Percentiles rank a stretch among this genome's conserved stretches.
phyloP scores from a whole-genome alignment of 2,113 vertebrate genomes.

The Alligator sinensis region DNA sequence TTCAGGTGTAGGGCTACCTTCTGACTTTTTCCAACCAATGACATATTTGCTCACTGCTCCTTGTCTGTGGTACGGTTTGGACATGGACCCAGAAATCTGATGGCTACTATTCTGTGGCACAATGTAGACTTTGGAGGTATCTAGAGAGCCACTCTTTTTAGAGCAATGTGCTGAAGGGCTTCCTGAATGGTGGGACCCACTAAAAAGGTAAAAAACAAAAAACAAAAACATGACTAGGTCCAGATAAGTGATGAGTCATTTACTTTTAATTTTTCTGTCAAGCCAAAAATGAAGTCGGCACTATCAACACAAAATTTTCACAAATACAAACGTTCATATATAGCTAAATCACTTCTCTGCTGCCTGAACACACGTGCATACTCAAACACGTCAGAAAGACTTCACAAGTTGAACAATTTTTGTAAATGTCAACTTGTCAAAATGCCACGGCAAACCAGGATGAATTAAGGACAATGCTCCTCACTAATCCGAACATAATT shows the following conservation, averaged over 20 bases:
- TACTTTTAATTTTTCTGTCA: not conserved
- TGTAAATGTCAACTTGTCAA: not conserved
- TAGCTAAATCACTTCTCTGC: not conserved
- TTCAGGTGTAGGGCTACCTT: slow-evolving; percentile 86
- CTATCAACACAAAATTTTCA: not conserved
- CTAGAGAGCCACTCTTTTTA: slow-evolving; percentile 87
- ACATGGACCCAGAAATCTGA: slow-evolving; percentile 79
- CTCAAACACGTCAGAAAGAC: not conserved
- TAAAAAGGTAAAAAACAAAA: slow-evolving; percentile 67
- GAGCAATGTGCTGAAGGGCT: slow-evolving; percentile 90
- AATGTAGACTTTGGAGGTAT: slow-evolving; percentile 93
- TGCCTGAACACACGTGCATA: not conserved
- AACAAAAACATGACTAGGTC: slow-evolving; percentile 40
- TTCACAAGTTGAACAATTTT: not conserved
- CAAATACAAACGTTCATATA: not conserved
- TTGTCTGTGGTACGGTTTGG: slow-evolving; percentile 86
- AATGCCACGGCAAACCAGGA: not conserved
- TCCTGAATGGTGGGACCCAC: slow-evolving; percentile 93
- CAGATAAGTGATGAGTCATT: not conserved
- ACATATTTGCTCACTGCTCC: slow-evolving; percentile 82
- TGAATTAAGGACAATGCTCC: not conserved
- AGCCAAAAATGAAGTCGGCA: slow-evolving; percentile 8
- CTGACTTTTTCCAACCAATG: slow-evolving; percentile 87
- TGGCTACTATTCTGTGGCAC: slow-evolving; percentile 84
- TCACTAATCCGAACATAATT: not conserved